phyloP scores from a whole-genome alignment of 64 coral and sea anemone genomes.

The Orbicella faveolata region DNA sequence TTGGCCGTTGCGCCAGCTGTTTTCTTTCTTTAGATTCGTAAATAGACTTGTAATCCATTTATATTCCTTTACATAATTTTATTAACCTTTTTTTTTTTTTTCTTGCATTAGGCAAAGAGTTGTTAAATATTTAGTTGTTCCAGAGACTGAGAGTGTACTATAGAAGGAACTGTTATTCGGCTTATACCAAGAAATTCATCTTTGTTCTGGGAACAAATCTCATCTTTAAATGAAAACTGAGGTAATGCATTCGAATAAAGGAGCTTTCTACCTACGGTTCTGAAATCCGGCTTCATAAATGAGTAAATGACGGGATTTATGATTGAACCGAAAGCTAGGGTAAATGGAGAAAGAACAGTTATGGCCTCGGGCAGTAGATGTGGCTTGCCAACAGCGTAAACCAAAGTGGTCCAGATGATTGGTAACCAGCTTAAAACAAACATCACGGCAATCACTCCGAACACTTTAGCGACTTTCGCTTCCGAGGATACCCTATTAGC shows the following conservation, averaged over 20 bases:
- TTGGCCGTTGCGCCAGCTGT: not conserved
- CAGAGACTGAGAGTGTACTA: not conserved
- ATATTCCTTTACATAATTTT: not conserved
- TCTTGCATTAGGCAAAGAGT: not conserved
- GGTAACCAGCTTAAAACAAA: constrained; percentile 82
- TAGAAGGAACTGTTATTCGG: not conserved
- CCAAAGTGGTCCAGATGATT: constrained; percentile 60
- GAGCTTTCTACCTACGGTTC: not conserved
- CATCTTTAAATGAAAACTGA: not conserved
- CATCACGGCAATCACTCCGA: constrained; percentile 52
- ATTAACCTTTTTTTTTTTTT: not conserved
- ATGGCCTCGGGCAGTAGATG: constrained; percentile 39
- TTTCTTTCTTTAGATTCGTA: not conserved
- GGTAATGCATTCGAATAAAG: not conserved
- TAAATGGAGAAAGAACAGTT: constrained; percentile 30
- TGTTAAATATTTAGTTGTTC: not conserved
- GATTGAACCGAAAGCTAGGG: constrained; percentile 55
- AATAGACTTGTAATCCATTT: not conserved
- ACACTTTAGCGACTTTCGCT: constrained; percentile 67
- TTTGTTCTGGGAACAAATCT: not conserved
- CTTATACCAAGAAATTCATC: not conserved
- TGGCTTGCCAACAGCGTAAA: constrained; percentile 39
- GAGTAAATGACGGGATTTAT: constrained; percentile 73
- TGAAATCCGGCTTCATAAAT: constrained; percentile 70
- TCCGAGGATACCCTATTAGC: constrained; percentile 45